These are phyloP conservation scores for Lateolabrax maculatus DNA, from an alignment of 2,797 vertebrate species.

Conservation along the genomic window DNA sequence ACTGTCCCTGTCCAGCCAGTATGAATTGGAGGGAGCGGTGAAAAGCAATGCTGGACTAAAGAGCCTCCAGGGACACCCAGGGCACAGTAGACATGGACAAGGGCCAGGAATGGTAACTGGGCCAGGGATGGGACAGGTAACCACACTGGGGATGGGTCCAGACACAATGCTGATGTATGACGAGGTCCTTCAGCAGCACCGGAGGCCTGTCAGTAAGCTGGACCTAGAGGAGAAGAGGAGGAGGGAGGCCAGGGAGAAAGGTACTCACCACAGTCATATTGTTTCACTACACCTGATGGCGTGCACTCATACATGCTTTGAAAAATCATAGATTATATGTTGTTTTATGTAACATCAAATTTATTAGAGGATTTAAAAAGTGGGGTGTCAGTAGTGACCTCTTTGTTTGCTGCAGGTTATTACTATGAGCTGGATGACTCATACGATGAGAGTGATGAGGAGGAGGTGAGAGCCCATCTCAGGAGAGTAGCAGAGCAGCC, in stretches of 20 bases:
- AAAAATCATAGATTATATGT: background rate
- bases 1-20: slow-evolving; percentile 84
- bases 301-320: background rate
- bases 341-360: slow-evolving; percentile 2
- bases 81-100: slow-evolving; percentile 74
- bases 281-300: background rate
- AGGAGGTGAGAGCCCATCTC: slow-evolving; percentile 96
- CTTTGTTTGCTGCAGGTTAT: slow-evolving; percentile 87
- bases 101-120: slow-evolving; percentile 51
- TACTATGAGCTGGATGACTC: slow-evolving; percentile 99
- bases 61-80: slow-evolving; percentile 74
- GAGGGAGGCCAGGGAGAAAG: slow-evolving; percentile 95
- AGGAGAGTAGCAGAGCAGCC: slow-evolving; percentile 95
- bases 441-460: slow-evolving; percentile 97
- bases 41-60: slow-evolving; percentile 88
- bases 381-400: slow-evolving; percentile 32
- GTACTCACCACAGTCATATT: slow-evolving; percentile 69
- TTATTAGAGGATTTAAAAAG: slow-evolving; percentile 14
- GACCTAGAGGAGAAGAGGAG: slow-evolving; percentile 95
- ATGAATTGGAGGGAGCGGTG: slow-evolving; percentile 83
- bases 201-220: slow-evolving; percentile 94
- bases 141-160: slow-evolving; percentile 71
- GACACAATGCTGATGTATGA: slow-evolving; percentile 92
- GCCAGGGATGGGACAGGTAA: slow-evolving; percentile 61
- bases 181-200: slow-evolving; percentile 94